Percentiles rank a stretch among this genome's conserved stretches.
phyloP scores from a whole-genome alignment of 2,888 invertebrate genomes.

The Blastobasis lacticolella region DNA sequence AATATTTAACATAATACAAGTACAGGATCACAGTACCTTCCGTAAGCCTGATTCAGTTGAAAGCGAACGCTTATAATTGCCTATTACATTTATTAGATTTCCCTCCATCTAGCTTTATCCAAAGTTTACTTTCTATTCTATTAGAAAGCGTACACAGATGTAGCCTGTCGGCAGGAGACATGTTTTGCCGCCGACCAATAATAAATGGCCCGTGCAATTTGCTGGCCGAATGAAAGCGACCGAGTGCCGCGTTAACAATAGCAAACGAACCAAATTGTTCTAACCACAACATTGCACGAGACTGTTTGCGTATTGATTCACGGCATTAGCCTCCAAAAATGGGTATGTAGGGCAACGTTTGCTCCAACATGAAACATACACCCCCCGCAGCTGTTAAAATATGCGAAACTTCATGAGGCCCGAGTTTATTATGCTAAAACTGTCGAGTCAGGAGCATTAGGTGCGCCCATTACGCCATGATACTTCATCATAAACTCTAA shows the following conservation, averaged over 20 bases:
- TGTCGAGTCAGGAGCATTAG: conserved; percentile 1
- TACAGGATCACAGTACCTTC: no score
- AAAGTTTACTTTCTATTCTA: not conserved
- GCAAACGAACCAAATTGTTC: no score
- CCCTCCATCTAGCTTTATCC: not conserved
- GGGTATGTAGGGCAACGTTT: not conserved
- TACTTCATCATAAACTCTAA: conserved; percentile 2
- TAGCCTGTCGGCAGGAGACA: not conserved
- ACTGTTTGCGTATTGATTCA: not conserved
- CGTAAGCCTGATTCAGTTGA: no score
- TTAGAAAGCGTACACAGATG: not conserved
- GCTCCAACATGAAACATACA: not conserved
- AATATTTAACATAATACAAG: no score
- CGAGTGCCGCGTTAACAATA: not conserved
- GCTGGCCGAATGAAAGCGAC: not conserved
- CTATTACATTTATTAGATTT: no score
- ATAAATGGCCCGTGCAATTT: not conserved
- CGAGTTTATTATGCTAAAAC: not conserved
- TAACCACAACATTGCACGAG: not conserved
- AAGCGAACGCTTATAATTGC: no score
- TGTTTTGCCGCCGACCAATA: not conserved
- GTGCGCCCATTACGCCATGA: conserved; percentile 3
- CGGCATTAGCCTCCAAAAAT: not conserved
- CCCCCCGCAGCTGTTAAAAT: not conserved
- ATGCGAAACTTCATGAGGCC: not conserved